Conservation (phyloP, 1,140 invertebrate genomes). For the Gonioctena quinquepunctata region DNA sequence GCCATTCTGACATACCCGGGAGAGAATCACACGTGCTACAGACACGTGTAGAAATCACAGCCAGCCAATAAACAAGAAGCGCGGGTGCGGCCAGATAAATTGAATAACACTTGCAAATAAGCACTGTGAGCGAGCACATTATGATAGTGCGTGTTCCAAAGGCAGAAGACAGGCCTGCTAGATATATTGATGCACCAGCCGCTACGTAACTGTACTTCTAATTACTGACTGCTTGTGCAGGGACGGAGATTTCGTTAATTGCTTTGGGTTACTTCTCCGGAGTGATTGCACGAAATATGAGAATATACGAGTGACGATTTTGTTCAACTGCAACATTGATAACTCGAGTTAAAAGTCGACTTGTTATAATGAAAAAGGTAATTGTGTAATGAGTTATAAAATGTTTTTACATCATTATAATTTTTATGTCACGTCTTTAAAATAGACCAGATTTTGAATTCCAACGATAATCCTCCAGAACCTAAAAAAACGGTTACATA, state of each 20-base stretch:
- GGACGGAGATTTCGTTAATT: neutral
- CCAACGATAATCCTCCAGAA: too few relatives aligned
- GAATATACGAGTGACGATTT: too few relatives aligned
- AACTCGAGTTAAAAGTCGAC: too few relatives aligned
- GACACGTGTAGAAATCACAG: constrained; percentile 54
- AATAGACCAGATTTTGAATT: too few relatives aligned
- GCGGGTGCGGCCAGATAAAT: constrained; percentile 54
- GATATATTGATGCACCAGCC: constrained; percentile 17
- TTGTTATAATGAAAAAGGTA: too few relatives aligned
- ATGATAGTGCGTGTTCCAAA: constrained; percentile 40
- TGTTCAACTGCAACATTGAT: too few relatives aligned
- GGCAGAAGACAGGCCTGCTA: constrained; percentile 16
- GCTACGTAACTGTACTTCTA: neutral
- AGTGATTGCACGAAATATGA: too few relatives aligned
- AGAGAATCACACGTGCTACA: constrained; percentile 38
- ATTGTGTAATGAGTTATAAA: too few relatives aligned
- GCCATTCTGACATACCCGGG: neutral
- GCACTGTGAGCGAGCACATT: constrained; percentile 40
- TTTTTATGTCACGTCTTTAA: too few relatives aligned
- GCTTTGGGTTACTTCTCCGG: too few relatives aligned
- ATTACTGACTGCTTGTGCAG: neutral
- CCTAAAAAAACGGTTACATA: too few relatives aligned
- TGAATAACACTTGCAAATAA: constrained; percentile 56
- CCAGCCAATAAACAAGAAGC: constrained; percentile 51
- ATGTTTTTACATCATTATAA: too few relatives aligned